Base-by-base conservation (phyloP, 2,797 vertebrate genomes). In the Antrozous pallidus region DNA sequence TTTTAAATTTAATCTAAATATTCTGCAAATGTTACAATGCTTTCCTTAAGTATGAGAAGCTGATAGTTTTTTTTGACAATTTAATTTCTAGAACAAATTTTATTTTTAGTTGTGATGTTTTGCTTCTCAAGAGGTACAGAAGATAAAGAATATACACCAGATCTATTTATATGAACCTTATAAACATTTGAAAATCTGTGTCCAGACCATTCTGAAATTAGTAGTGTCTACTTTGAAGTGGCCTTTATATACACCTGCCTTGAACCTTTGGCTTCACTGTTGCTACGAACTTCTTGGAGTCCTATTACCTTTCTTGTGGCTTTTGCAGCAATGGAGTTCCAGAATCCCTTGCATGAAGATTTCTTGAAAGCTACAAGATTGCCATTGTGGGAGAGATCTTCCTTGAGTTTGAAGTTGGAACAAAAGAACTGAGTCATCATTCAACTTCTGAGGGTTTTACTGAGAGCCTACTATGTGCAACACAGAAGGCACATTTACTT, bases 11-110 rank as follows among this genome's bases (percentile, higher is more conserved):
- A 92, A 75, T 22, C 16, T 67, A 78, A 88, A 73, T 77, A 14
- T 16, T 79, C 79, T 42, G 1, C 87, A 54, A 94, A 77, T 61
- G 20, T 38, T 38, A 63, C 7, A 61, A 3, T 63, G 5, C 63
- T 90, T 90, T 54, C 10, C 5, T 67, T 73, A 94, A 42, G 63
- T 88, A 82, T 16, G 45, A 93, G 10, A 70, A 80, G 38, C 69
- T 61, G 18, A 10, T 40, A 40, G 49, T 56, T 73, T 75, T 79
- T 74, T 77, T 54, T 81, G 24, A 65, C 14, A 81, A 49, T 36
- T 87, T 13, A 49, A n/a, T 89, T 87, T 94, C 56, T 93, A 88
- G n/a, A 82, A 77, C 70, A 88, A 87, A 45, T 81, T 8, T 3
- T 69, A 61, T 47, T 5, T 92, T 36, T 84, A 70, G 18, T 89